Evolutionary conservation across 1,140 invertebrate genomes (phyloP).

Genomic region (Tetragnatha versicolor): DNA sequence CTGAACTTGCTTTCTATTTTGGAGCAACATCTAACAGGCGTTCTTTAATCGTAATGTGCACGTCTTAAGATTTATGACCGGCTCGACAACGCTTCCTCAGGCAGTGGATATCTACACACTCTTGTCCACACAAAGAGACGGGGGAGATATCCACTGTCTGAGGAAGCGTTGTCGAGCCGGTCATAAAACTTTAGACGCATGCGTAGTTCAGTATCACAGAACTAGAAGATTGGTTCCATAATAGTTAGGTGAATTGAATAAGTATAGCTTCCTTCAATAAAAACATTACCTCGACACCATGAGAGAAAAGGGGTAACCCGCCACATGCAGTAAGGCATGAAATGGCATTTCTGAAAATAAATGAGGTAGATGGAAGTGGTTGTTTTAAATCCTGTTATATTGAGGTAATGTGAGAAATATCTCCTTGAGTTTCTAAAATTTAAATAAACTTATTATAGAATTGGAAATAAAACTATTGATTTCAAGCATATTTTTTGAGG

Average conservation of each 20-base stretch:
- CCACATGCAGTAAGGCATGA: constrained; percentile 10
- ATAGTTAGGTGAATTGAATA: not conserved
- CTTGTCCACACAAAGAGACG: too few relatives aligned
- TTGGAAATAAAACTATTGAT: not conserved
- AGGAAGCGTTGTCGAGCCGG: too few relatives aligned
- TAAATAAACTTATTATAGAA: not conserved
- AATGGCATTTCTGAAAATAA: constrained; percentile 30
- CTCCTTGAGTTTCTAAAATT: not conserved
- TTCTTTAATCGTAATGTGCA: too few relatives aligned
- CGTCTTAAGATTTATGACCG: too few relatives aligned
- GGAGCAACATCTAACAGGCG: too few relatives aligned
- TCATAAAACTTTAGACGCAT: not conserved
- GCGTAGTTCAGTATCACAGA: not conserved
- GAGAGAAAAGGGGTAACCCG: not conserved
- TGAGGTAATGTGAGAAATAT: constrained; percentile 20
- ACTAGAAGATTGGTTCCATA: not conserved
- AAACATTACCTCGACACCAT: not conserved
- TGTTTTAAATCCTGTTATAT: not conserved
- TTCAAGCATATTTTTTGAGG: constrained; percentile 13
- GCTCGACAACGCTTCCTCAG: too few relatives aligned
- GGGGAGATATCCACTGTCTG: not conserved
- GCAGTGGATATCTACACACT: too few relatives aligned
- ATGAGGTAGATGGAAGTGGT: constrained; percentile 37
- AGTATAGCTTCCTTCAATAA: not conserved
- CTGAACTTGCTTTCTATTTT: too few relatives aligned